Evolutionary conservation across 2,113 vertebrate species (phyloP).

Genomic region (Indicator indicator): DNA sequence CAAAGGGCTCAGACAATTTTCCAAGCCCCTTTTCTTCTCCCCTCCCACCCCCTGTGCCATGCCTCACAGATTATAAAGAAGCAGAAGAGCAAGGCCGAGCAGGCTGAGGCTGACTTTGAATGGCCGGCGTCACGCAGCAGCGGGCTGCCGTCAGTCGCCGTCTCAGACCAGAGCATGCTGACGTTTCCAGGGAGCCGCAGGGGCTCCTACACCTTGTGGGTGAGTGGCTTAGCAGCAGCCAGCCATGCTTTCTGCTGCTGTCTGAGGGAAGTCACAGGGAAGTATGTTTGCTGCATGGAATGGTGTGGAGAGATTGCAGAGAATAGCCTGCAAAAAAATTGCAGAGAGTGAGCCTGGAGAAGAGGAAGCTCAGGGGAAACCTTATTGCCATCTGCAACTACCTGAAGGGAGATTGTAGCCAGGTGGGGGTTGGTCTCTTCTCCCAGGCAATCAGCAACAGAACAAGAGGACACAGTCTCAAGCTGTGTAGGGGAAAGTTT

Average conservation of each 20-base stretch:
- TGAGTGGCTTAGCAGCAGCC: conserved; percentile 69
- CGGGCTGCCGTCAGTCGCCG: conserved; percentile 64
- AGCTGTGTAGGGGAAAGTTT: too few relatives aligned
- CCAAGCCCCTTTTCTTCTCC: background rate
- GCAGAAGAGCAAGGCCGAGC: conserved; percentile 84
- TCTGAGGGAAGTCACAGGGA: background rate
- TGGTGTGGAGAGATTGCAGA: background rate
- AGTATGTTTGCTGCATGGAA: background rate
- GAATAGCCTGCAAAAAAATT: too few relatives aligned
- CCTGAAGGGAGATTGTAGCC: too few relatives aligned
- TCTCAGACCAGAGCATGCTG: conserved; percentile 68
- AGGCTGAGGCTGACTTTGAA: conserved; percentile 80
- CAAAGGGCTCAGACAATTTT: background rate
- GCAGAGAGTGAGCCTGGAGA: too few relatives aligned
- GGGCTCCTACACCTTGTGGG: conserved; percentile 82
- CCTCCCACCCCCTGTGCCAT: background rate
- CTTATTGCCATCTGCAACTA: too few relatives aligned
- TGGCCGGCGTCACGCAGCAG: conserved; percentile 79
- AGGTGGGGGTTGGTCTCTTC: too few relatives aligned
- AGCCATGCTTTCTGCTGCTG: background rate
- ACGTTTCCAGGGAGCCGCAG: conserved; percentile 65
- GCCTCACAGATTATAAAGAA: conserved; percentile 88
- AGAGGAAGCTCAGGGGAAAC: too few relatives aligned
- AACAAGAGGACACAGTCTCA: too few relatives aligned
- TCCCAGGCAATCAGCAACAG: too few relatives aligned